A percentile compares a stretch with the other conserved stretches of the same genome.
phyloP scores from a whole-genome alignment of 2,888 invertebrate genomes.

The Keiferia lycopersicella region DNA sequence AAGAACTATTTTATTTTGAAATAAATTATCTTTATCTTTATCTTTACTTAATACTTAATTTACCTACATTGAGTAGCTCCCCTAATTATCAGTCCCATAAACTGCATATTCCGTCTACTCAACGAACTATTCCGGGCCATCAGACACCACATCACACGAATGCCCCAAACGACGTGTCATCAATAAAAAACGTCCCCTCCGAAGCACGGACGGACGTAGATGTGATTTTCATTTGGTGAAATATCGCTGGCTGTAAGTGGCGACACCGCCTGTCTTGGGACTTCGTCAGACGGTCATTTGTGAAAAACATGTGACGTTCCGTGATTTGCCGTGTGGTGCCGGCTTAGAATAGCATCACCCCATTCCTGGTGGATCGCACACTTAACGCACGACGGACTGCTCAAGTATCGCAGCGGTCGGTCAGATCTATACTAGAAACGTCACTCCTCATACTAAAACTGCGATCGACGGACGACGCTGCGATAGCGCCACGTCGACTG shows the following conservation, averaged over 20 bases:
- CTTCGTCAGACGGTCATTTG: neutral
- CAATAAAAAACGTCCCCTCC: conserved; percentile 19
- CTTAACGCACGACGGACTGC: too few relatives aligned
- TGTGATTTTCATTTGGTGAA: conserved; percentile 57
- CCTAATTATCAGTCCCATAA: neutral
- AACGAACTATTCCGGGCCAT: neutral
- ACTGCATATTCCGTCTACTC: neutral
- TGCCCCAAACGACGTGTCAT: conserved; percentile 19
- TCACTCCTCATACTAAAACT: too few relatives aligned
- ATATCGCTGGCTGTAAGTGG: conserved; percentile 57
- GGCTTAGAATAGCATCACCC: too few relatives aligned
- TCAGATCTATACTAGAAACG: too few relatives aligned
- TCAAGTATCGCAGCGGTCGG: too few relatives aligned
- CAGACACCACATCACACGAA: conserved; percentile 5
- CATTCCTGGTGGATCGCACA: too few relatives aligned
- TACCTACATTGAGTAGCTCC: neutral
- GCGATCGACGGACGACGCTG: too few relatives aligned
- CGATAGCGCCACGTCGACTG: too few relatives aligned
- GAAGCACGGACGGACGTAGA: conserved; percentile 38
- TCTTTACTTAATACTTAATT: neutral
- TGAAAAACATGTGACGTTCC: neutral
- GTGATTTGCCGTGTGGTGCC: too few relatives aligned
- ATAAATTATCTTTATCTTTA: too few relatives aligned
- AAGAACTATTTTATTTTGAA: too few relatives aligned
- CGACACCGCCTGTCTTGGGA: conserved; percentile 32